phyloP scores from a whole-genome alignment of 2,797 vertebrate genomes.

The Delichon dasypus region DNA sequence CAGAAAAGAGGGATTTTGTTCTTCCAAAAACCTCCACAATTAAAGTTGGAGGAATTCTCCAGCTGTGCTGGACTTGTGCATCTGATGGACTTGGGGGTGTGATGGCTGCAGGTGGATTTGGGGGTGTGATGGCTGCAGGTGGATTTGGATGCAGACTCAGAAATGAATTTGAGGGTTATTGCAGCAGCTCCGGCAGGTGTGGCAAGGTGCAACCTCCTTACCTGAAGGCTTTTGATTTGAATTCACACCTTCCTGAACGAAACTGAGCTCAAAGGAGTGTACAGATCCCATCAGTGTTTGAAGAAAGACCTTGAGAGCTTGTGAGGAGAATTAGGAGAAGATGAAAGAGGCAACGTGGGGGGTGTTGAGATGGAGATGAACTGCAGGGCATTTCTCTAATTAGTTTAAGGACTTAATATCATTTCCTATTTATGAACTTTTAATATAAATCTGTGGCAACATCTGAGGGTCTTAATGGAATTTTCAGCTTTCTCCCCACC shows the following conservation, averaged over 20 bases:
- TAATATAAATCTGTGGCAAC: not conserved
- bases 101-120: not conserved
- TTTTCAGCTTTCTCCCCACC: accelerated
- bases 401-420: not conserved
- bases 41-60: not conserved
- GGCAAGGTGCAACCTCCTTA: not conserved
- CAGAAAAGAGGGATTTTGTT: not conserved
- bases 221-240: conserved; percentile 9
- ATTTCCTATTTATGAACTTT: not conserved
- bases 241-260: not conserved
- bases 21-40: not conserved
- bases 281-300: not conserved
- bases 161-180: not conserved
- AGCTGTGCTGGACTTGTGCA: not conserved
- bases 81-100: not conserved
- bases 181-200: not conserved
- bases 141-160: not conserved
- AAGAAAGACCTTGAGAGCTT: conserved; percentile 22
- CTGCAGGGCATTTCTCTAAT: not conserved
- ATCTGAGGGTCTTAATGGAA: not conserved
- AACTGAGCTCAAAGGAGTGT: not conserved
- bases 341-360: not conserved
- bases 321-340: not conserved
- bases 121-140: not conserved
- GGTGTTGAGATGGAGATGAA: not conserved